Evolutionary conservation across 2,888 invertebrate species (phyloP).

Genomic region (Lycocerus yunnanus): DNA sequence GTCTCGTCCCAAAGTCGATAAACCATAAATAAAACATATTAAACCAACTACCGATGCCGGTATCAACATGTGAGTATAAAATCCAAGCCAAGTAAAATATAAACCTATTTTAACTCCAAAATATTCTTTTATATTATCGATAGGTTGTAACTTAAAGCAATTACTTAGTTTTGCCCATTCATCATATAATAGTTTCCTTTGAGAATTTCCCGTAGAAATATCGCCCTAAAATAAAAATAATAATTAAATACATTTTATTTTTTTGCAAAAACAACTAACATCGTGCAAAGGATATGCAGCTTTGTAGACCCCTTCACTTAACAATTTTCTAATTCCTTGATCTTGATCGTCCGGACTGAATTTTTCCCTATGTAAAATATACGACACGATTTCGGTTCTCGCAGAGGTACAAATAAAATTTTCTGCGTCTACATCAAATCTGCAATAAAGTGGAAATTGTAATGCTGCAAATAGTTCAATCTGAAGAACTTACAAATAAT

Average conservation of each 20-base stretch:
- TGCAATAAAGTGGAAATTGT: conserved; percentile 41
- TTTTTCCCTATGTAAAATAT: conserved; percentile 73
- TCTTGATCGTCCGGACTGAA: conserved; percentile 63
- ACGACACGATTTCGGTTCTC: conserved; percentile 71
- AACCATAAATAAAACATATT: conserved; percentile 67
- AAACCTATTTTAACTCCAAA: conserved; percentile 78
- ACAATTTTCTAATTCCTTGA: conserved; percentile 70
- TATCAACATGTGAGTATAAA: conserved; percentile 83
- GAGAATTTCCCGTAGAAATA: conserved; percentile 55
- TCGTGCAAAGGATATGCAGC: conserved; percentile 79
- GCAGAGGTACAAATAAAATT: conserved; percentile 71
- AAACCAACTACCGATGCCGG: conserved; percentile 72
- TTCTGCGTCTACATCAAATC: conserved; percentile 69
- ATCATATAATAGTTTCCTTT: conserved; percentile 62
- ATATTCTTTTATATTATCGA: conserved; percentile 78
- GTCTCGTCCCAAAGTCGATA: conserved; percentile 57
- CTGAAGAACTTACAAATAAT: conserved; percentile 28
- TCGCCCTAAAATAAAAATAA: conserved; percentile 58
- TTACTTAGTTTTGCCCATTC: conserved; percentile 75
- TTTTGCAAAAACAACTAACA: conserved; percentile 58
- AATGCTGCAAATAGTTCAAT: not conserved
- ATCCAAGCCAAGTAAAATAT: conserved; percentile 86
- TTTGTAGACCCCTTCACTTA: conserved; percentile 67
- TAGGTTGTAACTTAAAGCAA: conserved; percentile 74
- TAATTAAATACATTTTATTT: too few species aligned